Conservation (phyloP, 2,113 vertebrate species). For the Tachuris rubrigastra region DNA sequence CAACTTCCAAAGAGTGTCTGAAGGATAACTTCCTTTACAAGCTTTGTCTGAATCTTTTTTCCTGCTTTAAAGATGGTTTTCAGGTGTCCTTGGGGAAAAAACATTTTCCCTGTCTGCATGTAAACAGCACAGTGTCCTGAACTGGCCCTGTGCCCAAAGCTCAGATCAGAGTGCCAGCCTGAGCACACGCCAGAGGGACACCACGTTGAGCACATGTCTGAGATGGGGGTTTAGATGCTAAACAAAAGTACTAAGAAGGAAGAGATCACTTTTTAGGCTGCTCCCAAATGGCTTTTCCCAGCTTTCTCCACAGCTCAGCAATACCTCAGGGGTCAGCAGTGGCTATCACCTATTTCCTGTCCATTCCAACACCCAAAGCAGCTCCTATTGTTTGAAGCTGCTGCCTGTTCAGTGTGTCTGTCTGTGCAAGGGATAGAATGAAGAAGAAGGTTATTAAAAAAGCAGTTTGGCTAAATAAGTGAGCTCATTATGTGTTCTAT, state of each 20-base stretch:
- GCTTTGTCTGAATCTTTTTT: background rate
- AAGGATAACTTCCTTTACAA: background rate
- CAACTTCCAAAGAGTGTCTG: background rate
- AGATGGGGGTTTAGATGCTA: background rate
- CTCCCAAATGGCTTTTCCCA: background rate
- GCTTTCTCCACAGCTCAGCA: background rate
- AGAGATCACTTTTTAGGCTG: background rate
- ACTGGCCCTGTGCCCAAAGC: background rate
- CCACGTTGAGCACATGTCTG: fast-evolving
- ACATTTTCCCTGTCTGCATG: background rate
- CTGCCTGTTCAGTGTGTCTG: background rate
- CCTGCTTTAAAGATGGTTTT: background rate
- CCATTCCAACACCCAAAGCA: background rate
- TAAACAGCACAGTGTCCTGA: background rate
- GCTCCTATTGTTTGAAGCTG: background rate
- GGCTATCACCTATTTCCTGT: background rate
- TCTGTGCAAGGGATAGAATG: background rate
- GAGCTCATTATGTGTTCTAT: conserved; percentile 72
- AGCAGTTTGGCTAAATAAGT: conserved; percentile 69
- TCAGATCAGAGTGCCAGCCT: background rate
- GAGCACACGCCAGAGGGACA: background rate
- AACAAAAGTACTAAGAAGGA: background rate
- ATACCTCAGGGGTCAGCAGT: background rate
- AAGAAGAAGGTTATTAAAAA: conserved; percentile 50
- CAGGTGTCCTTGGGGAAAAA: background rate